These are phyloP conservation scores for Onchidella celtica DNA, from an alignment of 2,888 invertebrate species.

Conservation along the genomic window DNA sequence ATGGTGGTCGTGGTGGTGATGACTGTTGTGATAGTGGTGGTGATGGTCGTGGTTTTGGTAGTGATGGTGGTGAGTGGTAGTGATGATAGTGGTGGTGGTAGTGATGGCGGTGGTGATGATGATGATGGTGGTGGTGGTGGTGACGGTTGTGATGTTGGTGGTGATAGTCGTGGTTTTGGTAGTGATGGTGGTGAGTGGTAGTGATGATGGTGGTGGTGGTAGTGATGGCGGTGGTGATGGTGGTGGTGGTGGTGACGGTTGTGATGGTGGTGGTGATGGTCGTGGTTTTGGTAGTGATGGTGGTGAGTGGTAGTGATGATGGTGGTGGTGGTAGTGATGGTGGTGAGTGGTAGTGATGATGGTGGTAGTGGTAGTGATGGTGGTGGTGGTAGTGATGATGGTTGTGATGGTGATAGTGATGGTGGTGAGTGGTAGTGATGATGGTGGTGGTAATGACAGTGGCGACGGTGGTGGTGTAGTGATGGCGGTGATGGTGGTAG, in stretches of 20 bases:
- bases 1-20: no score
- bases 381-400: not conserved
- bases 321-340: not conserved
- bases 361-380: not conserved
- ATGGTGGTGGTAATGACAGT: slow-evolving; percentile 15
- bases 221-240: slow-evolving; percentile 4
- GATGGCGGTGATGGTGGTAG: not conserved
- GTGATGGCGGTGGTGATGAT: slow-evolving; percentile 12
- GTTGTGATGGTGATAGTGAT: slow-evolving; percentile 4
- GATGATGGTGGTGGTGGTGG: slow-evolving; percentile 9
- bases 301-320: not conserved
- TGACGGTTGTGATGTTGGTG: not conserved
- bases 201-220: no score
- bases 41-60: no score
- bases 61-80: not conserved
- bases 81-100: slow-evolving; percentile 7
- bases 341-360: not conserved
- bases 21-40: no score
- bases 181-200: not conserved
- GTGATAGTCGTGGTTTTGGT: no score
- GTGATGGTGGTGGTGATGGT: not conserved
- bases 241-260: slow-evolving; percentile 8
- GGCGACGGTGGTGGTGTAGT: not conserved
- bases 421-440: slow-evolving; percentile 16
- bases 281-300: no score